These are phyloP conservation scores for Blomia tropicalis DNA, from an alignment of 2,888 invertebrate genomes.

Conservation along the genomic window DNA sequence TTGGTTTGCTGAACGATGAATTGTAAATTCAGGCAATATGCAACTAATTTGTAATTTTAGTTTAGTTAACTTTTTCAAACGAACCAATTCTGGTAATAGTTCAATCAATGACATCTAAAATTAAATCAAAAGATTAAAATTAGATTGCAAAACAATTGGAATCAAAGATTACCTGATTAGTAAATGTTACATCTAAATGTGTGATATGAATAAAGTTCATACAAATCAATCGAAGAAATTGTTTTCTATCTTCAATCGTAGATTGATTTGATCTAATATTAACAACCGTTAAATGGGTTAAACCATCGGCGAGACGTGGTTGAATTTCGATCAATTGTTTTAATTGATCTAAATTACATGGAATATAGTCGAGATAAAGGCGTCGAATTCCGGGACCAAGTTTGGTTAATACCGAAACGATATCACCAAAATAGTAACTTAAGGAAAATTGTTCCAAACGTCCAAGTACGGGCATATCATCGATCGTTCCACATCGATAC, in stretches of 20 bases:
- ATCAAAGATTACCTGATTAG: background rate
- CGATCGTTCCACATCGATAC: background rate
- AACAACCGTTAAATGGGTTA: background rate
- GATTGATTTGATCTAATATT: conserved; percentile 1
- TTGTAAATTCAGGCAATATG: conserved; percentile 1
- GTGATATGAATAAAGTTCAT: background rate
- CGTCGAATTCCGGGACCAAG: background rate
- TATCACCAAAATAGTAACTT: conserved; percentile 1
- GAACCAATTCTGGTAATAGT: background rate
- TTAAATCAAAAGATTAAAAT: background rate
- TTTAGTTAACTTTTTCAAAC: background rate
- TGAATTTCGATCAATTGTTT: background rate
- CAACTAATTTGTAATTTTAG: conserved; percentile 5
- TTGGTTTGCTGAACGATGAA: no score
- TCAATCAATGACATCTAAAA: background rate
- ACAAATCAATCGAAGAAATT: conserved; percentile 1
- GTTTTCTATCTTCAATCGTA: background rate
- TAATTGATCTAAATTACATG: background rate
- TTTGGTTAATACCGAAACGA: background rate
- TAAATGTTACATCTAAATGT: background rate
- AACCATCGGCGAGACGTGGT: background rate
- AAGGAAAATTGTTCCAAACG: background rate
- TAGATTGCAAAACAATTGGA: background rate
- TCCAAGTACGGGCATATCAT: background rate
- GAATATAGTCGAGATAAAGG: conserved; percentile 6